phyloP scores from a whole-genome alignment of 2,888 invertebrate genomes.

The Pyrrhia umbra region DNA sequence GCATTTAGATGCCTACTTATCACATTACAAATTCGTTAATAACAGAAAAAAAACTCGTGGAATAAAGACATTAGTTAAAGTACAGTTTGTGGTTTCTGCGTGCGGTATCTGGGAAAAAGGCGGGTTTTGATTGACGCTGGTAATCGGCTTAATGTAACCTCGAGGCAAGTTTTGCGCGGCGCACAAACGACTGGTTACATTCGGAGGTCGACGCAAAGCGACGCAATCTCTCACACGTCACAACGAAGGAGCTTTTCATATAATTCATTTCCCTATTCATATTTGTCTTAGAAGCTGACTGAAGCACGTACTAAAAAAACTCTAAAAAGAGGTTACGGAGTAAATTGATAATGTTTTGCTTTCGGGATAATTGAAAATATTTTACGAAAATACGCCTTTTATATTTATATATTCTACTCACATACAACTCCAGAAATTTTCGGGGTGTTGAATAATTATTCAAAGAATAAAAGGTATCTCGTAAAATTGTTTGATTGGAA shows the following conservation, averaged over 20 bases:
- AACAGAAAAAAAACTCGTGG: constrained; percentile 54
- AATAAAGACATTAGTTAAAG: constrained; percentile 75
- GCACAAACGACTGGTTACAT: constrained; percentile 89
- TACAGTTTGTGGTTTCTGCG: constrained; percentile 73
- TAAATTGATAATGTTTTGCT: constrained; percentile 46
- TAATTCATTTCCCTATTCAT: constrained; percentile 89
- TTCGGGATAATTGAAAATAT: constrained; percentile 49
- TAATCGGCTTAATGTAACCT: constrained; percentile 90
- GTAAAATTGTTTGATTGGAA: constrained; percentile 59
- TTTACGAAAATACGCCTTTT: constrained; percentile 25
- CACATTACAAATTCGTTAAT: constrained; percentile 63
- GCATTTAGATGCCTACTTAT: constrained; percentile 65
- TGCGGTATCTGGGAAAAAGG: constrained; percentile 83
- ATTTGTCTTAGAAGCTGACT: constrained; percentile 88
- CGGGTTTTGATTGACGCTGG: constrained; percentile 88
- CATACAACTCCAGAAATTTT: constrained; percentile 19
- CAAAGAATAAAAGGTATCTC: constrained; percentile 48
- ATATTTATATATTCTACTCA: constrained; percentile 32
- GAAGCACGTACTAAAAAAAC: constrained; percentile 69
- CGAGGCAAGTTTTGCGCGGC: constrained; percentile 87
- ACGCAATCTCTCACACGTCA: constrained; percentile 89
- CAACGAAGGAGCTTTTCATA: constrained; percentile 86
- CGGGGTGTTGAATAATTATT: constrained; percentile 42
- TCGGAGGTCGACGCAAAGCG: constrained; percentile 89
- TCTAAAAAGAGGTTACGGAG: constrained; percentile 58